Base-by-base conservation (phyloP, 2,888 invertebrate species). In the Ametastegia equiseti region DNA sequence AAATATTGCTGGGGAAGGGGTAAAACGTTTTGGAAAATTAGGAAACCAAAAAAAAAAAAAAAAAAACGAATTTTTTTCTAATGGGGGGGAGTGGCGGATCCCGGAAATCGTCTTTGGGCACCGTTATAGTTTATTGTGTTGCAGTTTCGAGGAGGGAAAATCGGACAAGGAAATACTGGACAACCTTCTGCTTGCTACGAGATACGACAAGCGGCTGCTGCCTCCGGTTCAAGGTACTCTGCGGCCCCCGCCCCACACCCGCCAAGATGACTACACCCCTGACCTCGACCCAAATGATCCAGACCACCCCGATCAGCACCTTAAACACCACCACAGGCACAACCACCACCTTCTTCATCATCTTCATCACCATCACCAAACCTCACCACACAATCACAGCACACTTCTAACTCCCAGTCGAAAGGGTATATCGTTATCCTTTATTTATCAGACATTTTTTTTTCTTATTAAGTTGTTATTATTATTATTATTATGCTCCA, bases 141-240 rank as follows among this genome's bases (percentile, higher is more conserved):
- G 81, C 94, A 97, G 97, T 93, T 97, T 97, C 93, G 97, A 96
- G 92, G 97, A 97, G 93, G 97, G 97, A 89, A 97, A 97, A 94
- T 97, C 97, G 92, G 97, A 97, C 94, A 97, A 97, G 93, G 97
- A 97, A 93, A 97, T 97, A 92, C 94, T 98, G 93, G 98, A 98
- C 94, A 95, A 97, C 93, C 94, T 98, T 90, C 94, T 98, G 91
- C 95, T 95, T 93, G 95, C 95, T 90, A 96, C 96, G 91, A 96
- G 97, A 92, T 98, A 98, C 93, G 98, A 98, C 94, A 97, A 97
- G 94, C 95, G 98, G 93, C 95, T 97, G 92, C 94, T 97, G 91
- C 98, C 98, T 89, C 97, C 97, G 89, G 97, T 97, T 90, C 95
- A 96, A 94, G 97, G 97, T 97, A 92, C 90, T 91, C 90, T 90